Evolutionary conservation across 2,888 invertebrate species (phyloP).

Genomic region (Cantharis rustica): DNA sequence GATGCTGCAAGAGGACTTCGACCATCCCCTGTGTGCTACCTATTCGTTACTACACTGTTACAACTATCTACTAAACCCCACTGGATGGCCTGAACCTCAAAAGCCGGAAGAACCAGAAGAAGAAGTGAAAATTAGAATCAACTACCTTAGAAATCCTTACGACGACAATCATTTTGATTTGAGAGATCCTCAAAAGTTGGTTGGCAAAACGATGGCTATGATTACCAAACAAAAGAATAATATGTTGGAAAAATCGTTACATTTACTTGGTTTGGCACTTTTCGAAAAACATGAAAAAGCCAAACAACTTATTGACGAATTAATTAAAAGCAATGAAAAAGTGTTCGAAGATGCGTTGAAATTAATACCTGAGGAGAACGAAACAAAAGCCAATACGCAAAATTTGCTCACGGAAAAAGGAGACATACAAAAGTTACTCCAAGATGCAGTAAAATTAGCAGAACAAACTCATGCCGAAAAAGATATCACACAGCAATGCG

Average conservation of each 20-base stretch:
- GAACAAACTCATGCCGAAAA: slow-evolving; percentile 61
- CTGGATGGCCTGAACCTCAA: slow-evolving; percentile 54
- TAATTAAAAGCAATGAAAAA: slow-evolving; percentile 46
- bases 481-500: slow-evolving; percentile 64
- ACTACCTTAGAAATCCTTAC: slow-evolving; percentile 78
- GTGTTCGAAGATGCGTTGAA: slow-evolving; percentile 52
- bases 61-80: slow-evolving; percentile 66
- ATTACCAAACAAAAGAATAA: slow-evolving; percentile 61
- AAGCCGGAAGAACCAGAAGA: slow-evolving; percentile 55
- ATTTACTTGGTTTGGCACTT: slow-evolving; percentile 53
- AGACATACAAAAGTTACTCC: slow-evolving; percentile 58
- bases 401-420: slow-evolving; percentile 32
- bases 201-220: slow-evolving; percentile 82
- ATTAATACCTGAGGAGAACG: slow-evolving; percentile 50
- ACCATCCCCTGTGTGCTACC: slow-evolving; percentile 69
- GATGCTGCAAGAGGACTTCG: slow-evolving; percentile 89
- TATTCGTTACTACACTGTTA: slow-evolving; percentile 77
- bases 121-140: slow-evolving; percentile 67
- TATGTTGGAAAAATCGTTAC: slow-evolving; percentile 57
- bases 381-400: slow-evolving; percentile 40
- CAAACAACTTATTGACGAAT: slow-evolving; percentile 27
- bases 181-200: slow-evolving; percentile 67
- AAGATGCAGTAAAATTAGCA: slow-evolving; percentile 60
- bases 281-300: slow-evolving; percentile 50
- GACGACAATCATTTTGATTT: slow-evolving; percentile 93